Conservation (phyloP, 1,140 invertebrate genomes). For the Heliothis subflexa region DNA sequence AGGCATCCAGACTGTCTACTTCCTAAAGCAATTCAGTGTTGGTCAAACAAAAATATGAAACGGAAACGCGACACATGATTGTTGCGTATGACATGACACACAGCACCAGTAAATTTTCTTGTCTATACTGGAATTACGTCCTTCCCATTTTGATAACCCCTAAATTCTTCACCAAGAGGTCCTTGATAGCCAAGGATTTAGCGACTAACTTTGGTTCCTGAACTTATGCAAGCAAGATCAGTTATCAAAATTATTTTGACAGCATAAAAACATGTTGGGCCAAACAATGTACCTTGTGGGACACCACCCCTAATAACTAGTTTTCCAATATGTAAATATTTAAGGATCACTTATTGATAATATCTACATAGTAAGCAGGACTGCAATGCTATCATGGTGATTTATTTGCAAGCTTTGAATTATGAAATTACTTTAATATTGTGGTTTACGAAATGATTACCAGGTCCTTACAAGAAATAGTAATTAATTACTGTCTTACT, state of each 20-base stretch:
- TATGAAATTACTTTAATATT: too few species aligned
- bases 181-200: background rate
- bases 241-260: background rate
- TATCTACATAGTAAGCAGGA: too few species aligned
- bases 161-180: background rate
- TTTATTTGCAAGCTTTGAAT: too few species aligned
- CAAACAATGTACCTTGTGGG: background rate
- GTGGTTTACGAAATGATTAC: too few species aligned
- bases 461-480: background rate
- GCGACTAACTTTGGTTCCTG: background rate
- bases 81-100: conserved; percentile 15
- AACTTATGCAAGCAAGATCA: background rate
- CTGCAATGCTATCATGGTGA: too few species aligned
- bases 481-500: conserved; percentile 22
- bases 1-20: background rate
- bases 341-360: too few species aligned
- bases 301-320: background rate
- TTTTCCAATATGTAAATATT: too few species aligned
- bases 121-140: conserved; percentile 7
- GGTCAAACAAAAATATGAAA: background rate
- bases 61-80: conserved; percentile 1
- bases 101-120: conserved; percentile 9
- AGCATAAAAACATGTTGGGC: background rate
- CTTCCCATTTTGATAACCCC: conserved; percentile 7
- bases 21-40: background rate